A percentile compares a stretch with the other conserved stretches of the same genome.
These are phyloP conservation scores for Leptonema lineaticorne DNA, from an alignment of 1,140 invertebrate genomes.

Conservation along the genomic window DNA sequence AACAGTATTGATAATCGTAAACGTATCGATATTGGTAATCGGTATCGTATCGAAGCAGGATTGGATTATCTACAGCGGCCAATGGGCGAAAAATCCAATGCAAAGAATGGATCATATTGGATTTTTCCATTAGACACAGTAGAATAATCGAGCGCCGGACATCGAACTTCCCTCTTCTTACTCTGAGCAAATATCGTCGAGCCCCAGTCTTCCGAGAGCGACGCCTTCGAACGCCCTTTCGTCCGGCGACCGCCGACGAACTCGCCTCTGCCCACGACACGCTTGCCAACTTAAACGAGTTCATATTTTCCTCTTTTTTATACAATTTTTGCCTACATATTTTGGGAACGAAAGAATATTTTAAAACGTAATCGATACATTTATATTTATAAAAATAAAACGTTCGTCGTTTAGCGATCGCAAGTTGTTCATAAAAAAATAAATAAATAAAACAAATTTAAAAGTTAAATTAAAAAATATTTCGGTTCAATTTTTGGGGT, in stretches of 20 bases:
- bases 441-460: no score
- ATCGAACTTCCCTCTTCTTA: neutral
- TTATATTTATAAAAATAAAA: no score
- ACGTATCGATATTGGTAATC: neutral
- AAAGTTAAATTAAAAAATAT: no score
- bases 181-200: neutral
- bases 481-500: no score
- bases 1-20: neutral
- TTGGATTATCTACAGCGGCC: slow-evolving; percentile 38
- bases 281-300: neutral
- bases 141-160: slow-evolving; percentile 31
- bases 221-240: neutral
- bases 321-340: no score
- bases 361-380: no score
- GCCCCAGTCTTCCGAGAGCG: neutral
- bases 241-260: neutral
- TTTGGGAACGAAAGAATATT: no score
- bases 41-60: slow-evolving; percentile 20
- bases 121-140: slow-evolving; percentile 40
- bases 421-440: no score
- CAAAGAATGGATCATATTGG: slow-evolving; percentile 34
- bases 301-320: no score
- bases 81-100: slow-evolving; percentile 41
- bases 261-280: neutral
- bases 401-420: no score